phyloP scores from a whole-genome alignment of 2,888 invertebrate genomes.

The Perdita meconis region DNA sequence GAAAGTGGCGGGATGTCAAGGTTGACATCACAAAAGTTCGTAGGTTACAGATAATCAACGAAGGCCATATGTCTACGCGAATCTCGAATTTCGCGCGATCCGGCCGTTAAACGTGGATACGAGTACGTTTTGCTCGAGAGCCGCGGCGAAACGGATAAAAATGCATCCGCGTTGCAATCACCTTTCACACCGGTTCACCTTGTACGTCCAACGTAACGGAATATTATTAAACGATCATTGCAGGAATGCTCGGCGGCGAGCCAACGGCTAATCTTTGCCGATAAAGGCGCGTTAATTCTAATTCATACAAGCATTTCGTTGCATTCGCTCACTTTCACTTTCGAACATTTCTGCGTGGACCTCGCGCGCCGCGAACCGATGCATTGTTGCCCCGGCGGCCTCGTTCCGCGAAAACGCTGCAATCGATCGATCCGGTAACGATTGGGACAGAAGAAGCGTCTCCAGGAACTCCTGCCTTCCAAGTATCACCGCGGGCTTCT shows the following conservation, averaged over 20 bases:
- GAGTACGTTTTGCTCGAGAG: slow-evolving; percentile 60
- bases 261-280: slow-evolving; percentile 53
- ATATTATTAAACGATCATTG: slow-evolving; percentile 72
- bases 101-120: slow-evolving; percentile 58
- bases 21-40: neutral
- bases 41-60: slow-evolving; percentile 1
- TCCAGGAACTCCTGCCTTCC: too few species aligned
- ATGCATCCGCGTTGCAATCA: slow-evolving; percentile 72
- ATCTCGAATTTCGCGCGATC: slow-evolving; percentile 61
- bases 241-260: slow-evolving; percentile 54
- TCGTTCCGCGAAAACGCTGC: neutral
- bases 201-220: slow-evolving; percentile 72
- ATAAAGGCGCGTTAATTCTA: slow-evolving; percentile 58
- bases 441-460: too few species aligned
- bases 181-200: slow-evolving; percentile 74
- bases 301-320: slow-evolving; percentile 45
- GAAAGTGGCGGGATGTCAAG: too few species aligned
- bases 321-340: slow-evolving; percentile 61
- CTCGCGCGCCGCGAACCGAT: neutral
- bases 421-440: too few species aligned
- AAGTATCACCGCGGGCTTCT: too few species aligned
- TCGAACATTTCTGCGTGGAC: slow-evolving; percentile 22
- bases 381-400: neutral
- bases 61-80: too few species aligned
- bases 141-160: slow-evolving; percentile 58